A percentile compares a stretch with the other conserved stretches of the same genome.
phyloP scores from a whole-genome alignment of 2,113 vertebrate genomes.

The Limnothrissa miodon region DNA sequence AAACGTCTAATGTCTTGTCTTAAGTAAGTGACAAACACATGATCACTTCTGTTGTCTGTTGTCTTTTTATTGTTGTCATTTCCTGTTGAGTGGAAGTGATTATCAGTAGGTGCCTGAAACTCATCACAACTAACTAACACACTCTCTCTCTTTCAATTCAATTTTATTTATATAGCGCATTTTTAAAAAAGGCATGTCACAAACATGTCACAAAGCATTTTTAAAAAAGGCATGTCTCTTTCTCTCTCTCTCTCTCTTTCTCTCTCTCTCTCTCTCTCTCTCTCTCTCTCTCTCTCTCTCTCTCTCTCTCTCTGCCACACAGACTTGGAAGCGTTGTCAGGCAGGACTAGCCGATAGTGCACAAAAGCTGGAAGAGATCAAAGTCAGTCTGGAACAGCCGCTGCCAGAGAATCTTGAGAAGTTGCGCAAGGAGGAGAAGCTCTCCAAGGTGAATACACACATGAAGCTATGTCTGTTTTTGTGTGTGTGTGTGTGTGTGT shows the following conservation, averaged over 20 bases:
- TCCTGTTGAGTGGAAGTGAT: not conserved
- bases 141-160: too few relatives aligned
- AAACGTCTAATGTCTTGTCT: not conserved
- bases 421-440: slow-evolving; percentile 65
- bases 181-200: too few relatives aligned
- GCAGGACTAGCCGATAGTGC: slow-evolving; percentile 60
- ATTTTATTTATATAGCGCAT: too few relatives aligned
- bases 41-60: not conserved
- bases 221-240: too few relatives aligned
- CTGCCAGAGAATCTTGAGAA: slow-evolving; percentile 68
- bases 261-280: not conserved
- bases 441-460: slow-evolving; percentile 71
- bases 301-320: slow-evolving; percentile 26
- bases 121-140: too few relatives aligned
- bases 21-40: not conserved
- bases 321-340: slow-evolving; percentile 79
- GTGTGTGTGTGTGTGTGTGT: not conserved
- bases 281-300: not conserved
- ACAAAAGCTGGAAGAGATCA: slow-evolving; percentile 68
- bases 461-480: not conserved
- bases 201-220: too few relatives aligned
- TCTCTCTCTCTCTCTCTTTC: too few relatives aligned
- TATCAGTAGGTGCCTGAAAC: not conserved
- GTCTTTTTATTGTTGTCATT: not conserved
- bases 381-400: slow-evolving; percentile 60